Percentiles rank a stretch among this genome's conserved stretches.
Conservation (phyloP, 2,888 invertebrate genomes). For the Autographa pulchrina region DNA sequence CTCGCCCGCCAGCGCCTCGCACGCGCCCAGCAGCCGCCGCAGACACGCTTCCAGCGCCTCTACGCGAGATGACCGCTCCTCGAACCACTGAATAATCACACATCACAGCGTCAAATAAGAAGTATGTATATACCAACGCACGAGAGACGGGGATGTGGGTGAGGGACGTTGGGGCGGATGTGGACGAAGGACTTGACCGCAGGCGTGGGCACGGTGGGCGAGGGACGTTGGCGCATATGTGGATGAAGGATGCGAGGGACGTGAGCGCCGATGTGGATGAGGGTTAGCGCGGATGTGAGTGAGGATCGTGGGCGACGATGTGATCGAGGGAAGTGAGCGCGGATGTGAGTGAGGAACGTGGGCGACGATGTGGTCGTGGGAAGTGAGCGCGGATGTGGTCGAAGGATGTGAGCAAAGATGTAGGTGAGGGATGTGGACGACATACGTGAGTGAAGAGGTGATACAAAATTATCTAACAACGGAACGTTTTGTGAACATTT, state of each 20-base stretch:
- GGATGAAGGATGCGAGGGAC: not conserved
- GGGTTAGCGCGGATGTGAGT: not conserved
- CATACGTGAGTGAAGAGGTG: too few species aligned
- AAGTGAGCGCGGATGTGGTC: not conserved
- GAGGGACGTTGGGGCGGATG: not conserved
- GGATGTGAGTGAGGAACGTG: not conserved
- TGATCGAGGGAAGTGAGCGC: not conserved
- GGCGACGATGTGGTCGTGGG: not conserved
- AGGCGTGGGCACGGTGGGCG: not conserved
- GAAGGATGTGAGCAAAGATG: not conserved
- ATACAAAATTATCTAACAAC: too few species aligned
- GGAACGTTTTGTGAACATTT: too few species aligned
- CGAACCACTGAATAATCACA: conserved; percentile 95
- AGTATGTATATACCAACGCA: too few species aligned
- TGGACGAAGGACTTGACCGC: not conserved
- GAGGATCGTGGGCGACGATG: not conserved
- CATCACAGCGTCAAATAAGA: not conserved
- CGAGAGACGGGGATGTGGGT: too few species aligned
- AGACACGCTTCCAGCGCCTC: conserved; percentile 97
- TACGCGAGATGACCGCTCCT: conserved; percentile 97
- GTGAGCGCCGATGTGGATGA: too few species aligned
- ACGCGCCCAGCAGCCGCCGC: conserved; percentile 95
- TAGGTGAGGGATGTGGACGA: not conserved
- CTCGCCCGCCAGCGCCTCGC: conserved; percentile 96
- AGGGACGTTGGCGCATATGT: not conserved